Evolutionary conservation across 2,113 vertebrate species (phyloP), one percentile per base, ranked within the genome.

Genomic region (Verasper variegatus): DNA sequence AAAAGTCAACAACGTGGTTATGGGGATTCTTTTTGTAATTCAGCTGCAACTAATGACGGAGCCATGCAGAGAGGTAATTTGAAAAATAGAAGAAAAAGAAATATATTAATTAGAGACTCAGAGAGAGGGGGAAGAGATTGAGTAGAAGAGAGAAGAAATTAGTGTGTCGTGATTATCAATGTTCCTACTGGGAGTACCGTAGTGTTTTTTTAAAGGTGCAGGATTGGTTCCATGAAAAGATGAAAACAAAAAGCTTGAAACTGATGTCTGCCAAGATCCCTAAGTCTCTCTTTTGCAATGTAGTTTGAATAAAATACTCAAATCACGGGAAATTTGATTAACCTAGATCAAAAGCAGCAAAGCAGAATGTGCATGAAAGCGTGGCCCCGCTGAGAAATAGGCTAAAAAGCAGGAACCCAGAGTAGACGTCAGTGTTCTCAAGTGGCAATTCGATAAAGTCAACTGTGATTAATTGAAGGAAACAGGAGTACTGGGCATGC

Each of bases 401-500:
- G 3, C 40, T 42, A 42, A 24, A 13, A 63, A 57, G 12, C 31
- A 64, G 17, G 1, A 64, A 69, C 71, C 69, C 74, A 62, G 51
- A 71, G 27, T 47, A 2, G 68, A 84, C 72, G 68, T 74, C 63
- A 71, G 2, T 49, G 56, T 37, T 71, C 70, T 80, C 68, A 35
- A 66, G 68, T 75, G 77, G 68, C 66, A 70, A 26, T 76, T 82
- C 61, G 9, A 89, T 80, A 69, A 49, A 52, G 56, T 86, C 71
- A 85, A 49, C 23, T 56, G 74, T 68, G 72, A 87, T 87, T 86
- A 88, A 86, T 59, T 68, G 57, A 74, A 71, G 40, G 68, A 76
- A 83, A 74, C 52, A 74, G 56, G 71, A 56, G 40, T 67, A 49
- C 51, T 66, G 15, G 14, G 66, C 58, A 42, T 45, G 17, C 31